Evolutionary conservation across 2,113 vertebrate species (phyloP), one percentile per base, ranked within the genome.

Genomic region (Clarias magur): DNA sequence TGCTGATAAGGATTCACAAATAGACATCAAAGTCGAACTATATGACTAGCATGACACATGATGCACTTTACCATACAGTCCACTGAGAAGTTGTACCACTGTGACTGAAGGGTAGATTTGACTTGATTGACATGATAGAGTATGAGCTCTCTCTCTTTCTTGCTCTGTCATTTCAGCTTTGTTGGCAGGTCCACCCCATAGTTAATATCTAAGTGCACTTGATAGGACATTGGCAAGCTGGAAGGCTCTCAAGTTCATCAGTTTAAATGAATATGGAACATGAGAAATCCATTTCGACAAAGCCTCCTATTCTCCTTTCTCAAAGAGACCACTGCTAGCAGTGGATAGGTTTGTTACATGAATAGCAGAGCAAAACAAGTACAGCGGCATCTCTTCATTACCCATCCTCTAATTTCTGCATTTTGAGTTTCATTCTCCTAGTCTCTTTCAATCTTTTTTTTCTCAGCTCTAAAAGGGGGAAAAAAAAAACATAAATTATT

Each of bases 261-360:
- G 83, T 87, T 82, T 70, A 82, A 38, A 80, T 63, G 84, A 84
- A 78, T 80, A 82, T 86, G 72, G 60, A 88, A 82, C 59, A 42
- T 62, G 70, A 89, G 48, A 75, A 72, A 88, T 89, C 85, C 57
- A 65, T 79, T 88, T 65, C 27, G 53, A 80, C 73, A 87, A 86
- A 82, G 67, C 72, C 19, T 83, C 34, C 76, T 63, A 63, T 78
- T 68, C 56, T 87, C n/a, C 79, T 80, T 25, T 59, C 78, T 73
- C 63, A 57, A n/a, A 84, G n/a, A 79, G 56, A 79, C 38, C 30
- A 67, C 76, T 80, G 15, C 67, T 88, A 65, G 65, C 15, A 80
- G 85, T 70, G 62, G 70, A 48, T 11, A 67, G 54, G 62, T 89
- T 73, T 38, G 68, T 80, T 53, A 81, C 34, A 54, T 62, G 83